These are phyloP conservation scores for Ypsolopha sequella DNA, from an alignment of 2,888 invertebrate species.

Conservation along the genomic window DNA sequence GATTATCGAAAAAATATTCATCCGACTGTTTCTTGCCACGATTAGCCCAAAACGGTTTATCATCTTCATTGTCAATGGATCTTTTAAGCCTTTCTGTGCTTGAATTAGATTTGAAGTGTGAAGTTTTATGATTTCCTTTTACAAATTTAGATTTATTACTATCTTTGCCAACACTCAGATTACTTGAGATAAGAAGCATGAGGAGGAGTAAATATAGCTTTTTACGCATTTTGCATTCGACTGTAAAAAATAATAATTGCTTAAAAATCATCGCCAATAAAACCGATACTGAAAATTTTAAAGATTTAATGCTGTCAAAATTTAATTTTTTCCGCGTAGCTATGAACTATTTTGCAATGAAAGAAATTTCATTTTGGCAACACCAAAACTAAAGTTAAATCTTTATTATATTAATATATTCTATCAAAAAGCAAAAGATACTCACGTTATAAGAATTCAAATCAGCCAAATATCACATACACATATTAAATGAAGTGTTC, in stretches of 20 bases:
- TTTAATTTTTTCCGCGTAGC: too few relatives aligned
- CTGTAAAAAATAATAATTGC: too few relatives aligned
- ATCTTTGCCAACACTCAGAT: conserved; percentile 32
- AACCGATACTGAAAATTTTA: too few relatives aligned
- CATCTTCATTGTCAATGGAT: conserved; percentile 29
- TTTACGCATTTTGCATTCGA: conserved; percentile 30
- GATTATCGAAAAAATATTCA: conserved; percentile 15
- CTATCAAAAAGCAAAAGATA: too few relatives aligned
- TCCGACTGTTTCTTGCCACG: conserved; percentile 24
- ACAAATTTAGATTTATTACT: conserved; percentile 27
- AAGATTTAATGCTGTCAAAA: too few relatives aligned
- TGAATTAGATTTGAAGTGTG: conserved; percentile 22
- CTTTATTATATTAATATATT: too few relatives aligned
- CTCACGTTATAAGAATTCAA: too few relatives aligned
- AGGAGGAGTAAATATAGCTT: conserved; percentile 29
- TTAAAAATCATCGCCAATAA: too few relatives aligned
- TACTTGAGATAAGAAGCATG: conserved; percentile 33
- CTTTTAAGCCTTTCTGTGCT: conserved; percentile 34
- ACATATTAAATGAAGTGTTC: neutral
- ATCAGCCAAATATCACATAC: neutral
- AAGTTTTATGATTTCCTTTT: conserved; percentile 21
- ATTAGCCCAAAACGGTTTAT: conserved; percentile 33
- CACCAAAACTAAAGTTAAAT: too few relatives aligned
- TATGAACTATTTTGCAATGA: too few relatives aligned
- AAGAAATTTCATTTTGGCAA: too few relatives aligned